Base-by-base conservation (phyloP, 1,140 invertebrate genomes). In the Amyelois transitella region DNA sequence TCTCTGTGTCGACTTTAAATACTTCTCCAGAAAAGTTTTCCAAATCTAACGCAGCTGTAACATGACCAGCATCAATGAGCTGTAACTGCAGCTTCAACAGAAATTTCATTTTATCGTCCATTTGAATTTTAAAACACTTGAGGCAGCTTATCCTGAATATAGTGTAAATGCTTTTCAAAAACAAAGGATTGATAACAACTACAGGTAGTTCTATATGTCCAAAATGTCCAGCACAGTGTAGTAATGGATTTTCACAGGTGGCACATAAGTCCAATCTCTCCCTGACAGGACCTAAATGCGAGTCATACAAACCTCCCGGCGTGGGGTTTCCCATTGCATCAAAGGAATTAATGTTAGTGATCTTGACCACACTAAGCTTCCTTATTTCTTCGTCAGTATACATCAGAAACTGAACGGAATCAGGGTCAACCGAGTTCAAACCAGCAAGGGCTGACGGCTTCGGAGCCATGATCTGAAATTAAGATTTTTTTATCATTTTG, bases 151-250 rank as follows among this genome's bases (percentile, higher is more conserved):
- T 85, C 64, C 91, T 91, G 19, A 96, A 88, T 14, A 96, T 72
- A 0, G 88, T 91, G 58, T 89, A 92, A 12, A 98, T 88, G 43
- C 91, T 89, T 77, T 93, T 94, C 47, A 96, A 94, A 72, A 97
- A 96, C 22, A 99, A 68, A 2, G 98, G 97, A 91, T 99, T 99
- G 43, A 97, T 94, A 0, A 98, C 94, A 6, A 96, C 92, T 2
- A 99, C 81, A 2, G 96, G 95, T n/a, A 99, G 87, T 57, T 94
- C 93, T 58, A 99, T 98, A 73, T 99, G 96, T 0, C 98, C 98
- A 89, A 98, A 94, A 88, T 99, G 98, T 2, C 98, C 98, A 0
- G 94, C 92, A 86, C 98, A 99, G 55, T 92, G 88, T 8, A 88
- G 65, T n/a, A 90, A 72, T 59, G 87, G 90, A 56, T 93, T 90